Evolutionary conservation across 2,113 vertebrate species (phyloP).

Genomic region (Dicrurus megarhynchus): DNA sequence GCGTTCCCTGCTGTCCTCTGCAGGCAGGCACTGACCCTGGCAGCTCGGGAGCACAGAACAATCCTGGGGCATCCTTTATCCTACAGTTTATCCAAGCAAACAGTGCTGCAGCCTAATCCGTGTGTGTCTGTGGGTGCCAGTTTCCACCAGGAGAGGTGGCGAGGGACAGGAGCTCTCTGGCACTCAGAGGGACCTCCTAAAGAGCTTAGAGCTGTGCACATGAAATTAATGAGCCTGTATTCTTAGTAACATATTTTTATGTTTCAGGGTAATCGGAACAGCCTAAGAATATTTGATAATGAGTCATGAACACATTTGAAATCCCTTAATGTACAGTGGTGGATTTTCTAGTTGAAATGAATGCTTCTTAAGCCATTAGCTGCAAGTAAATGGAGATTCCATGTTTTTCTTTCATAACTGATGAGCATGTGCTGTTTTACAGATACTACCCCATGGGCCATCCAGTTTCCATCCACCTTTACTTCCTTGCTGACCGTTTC

Average conservation of each 20-base stretch:
- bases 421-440: conserved; percentile 21
- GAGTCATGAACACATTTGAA: background rate
- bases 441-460: conserved; percentile 96
- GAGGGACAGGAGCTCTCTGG: background rate
- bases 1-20: background rate
- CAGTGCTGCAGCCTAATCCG: background rate
- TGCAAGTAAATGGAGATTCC: background rate
- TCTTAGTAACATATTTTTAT: background rate
- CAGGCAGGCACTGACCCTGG: background rate
- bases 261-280: background rate
- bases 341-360: background rate
- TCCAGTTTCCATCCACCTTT: conserved; percentile 91
- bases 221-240: background rate
- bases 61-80: background rate
- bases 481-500: conserved; percentile 96
- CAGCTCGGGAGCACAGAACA: background rate
- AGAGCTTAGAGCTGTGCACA: background rate
- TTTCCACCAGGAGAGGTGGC: background rate
- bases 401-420: background rate
- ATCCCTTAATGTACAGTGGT: background rate
- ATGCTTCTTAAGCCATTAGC: background rate
- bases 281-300: background rate
- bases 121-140: background rate
- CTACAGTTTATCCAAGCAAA: background rate
- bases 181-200: background rate